Evolutionary conservation across 2,888 invertebrate genomes (phyloP), one percentile per base, ranked within the genome.

Genomic region (Ophraella communa): DNA sequence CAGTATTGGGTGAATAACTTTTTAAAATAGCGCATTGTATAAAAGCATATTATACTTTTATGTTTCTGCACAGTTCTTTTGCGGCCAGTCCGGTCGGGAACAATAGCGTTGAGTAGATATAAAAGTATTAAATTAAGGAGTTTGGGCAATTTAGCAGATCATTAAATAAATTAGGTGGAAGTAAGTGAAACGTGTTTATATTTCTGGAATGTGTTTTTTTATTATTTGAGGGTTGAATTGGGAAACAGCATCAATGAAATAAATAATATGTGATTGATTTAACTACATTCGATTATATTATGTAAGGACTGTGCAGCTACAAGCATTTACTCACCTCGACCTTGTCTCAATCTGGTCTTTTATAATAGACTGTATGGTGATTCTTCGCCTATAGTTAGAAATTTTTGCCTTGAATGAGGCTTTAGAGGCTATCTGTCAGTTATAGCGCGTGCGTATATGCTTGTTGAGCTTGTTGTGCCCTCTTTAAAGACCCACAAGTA

Each of bases 51-150:
- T 30, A 30, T 30, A 30, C 11, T 30, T 30, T 30, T 3, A 30
- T 11, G 30, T 30, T 30, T 30, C 30, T 30, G 10, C 30, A 30
- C 30, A 30, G 10, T 30, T 0, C 0, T 30, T 30, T 11, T 30
- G 30, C 2, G 42, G 42, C 42, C 3, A 42, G 42, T 42, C 42
- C 42, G 42, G 42, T 8, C 42, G 17, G 14, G 14, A 14, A 42
- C 42, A 18, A 42, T 42, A 42, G 17, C 14, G 10, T 18, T 18
- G 18, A 42, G 42, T 42, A 18, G 14, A 33, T n/a, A 47, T 4
- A 21, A 17, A n/a, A 18, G 33, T 57, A 57, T 57, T 57, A 49
- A 57, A 57, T 49, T 57, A 57, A 57, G 49, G 49, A 57, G 35
- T 57, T 49, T 47, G 30, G 57, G 47, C 57, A 57, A 57, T 57